Conservation (phyloP, 2,113 vertebrate species). For the Turdus rufiventris region DNA sequence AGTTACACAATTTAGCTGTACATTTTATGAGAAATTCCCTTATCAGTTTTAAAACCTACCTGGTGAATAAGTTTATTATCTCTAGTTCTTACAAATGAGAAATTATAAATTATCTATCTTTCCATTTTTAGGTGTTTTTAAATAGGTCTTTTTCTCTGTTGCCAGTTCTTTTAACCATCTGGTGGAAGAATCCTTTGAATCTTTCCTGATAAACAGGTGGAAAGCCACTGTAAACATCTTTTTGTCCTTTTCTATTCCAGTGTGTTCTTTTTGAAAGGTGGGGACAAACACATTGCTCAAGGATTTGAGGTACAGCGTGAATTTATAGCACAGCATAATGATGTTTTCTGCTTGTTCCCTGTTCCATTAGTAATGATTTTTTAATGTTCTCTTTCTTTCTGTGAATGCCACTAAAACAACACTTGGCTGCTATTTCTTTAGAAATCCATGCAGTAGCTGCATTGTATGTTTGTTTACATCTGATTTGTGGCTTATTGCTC, state of each 20-base stretch:
- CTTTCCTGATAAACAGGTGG: neutral
- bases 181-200: neutral
- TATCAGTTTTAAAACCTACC: neutral
- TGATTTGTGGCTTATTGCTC: neutral
- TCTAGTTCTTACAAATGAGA: neutral
- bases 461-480: neutral
- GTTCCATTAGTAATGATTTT: neutral
- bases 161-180: neutral
- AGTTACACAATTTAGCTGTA: neutral
- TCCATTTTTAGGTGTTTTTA: neutral
- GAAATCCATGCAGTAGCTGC: neutral
- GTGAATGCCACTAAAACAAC: neutral
- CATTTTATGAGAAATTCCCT: neutral
- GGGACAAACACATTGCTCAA: neutral
- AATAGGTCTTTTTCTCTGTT: neutral
- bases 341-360: neutral
- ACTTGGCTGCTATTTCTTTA: neutral
- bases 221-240: neutral
- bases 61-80: neutral
- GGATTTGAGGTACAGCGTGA: neutral
- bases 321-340: neutral
- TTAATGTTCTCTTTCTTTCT: neutral
- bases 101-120: neutral
- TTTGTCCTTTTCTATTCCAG: neutral
- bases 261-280: neutral